Evolutionary conservation across 2,888 invertebrate genomes (phyloP), one percentile per base, ranked within the genome.

Genomic region (Pimpla rufipes): DNA sequence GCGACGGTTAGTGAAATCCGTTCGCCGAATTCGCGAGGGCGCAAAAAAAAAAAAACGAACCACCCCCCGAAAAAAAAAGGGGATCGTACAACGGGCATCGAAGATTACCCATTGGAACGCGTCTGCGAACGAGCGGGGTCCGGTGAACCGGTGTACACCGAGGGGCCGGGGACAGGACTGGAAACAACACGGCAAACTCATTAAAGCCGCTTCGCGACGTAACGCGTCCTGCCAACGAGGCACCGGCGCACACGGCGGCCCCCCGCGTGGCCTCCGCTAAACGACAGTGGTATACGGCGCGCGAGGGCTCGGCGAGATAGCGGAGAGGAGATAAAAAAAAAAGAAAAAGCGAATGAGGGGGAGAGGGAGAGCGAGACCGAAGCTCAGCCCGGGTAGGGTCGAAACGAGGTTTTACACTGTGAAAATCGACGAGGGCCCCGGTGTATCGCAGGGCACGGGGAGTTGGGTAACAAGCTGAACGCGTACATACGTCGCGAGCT

Each of bases 171-270:
- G 81, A 45, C 16, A 7, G 42, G 18, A 50, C 35, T n/a, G 66
- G 77, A 78, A 81, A 83, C 80, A 71, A 80, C 85, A 59, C 76
- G 67, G 71, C 81, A 79, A 85, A 86, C 84, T 86, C 84, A 85
- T 85, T 85, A 85, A 83, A 79, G 66, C 75, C 79, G 84, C 77
- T 81, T 85, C 80, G 79, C 75, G 64, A 81, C 76, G 50, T 83
- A 79, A 73, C 64, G 71, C 68, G 67, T 80, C 68, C 62, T 80
- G 83, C 64, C 81, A 85, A 81, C 73, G 76, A n/a, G 76, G 45
- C 57, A 45, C 45, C 45, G 11, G 68, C 16, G 68, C 42, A n/a
- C n/a, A n/a, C n/a, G n/a, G n/a, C n/a, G n/a, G n/a, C n/a, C n/a
- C n/a, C n/a, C n/a, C n/a, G n/a, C n/a, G n/a, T n/a, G 59, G 29